Conservation (phyloP, 2,113 vertebrate species). For the Sturnus vulgaris region DNA sequence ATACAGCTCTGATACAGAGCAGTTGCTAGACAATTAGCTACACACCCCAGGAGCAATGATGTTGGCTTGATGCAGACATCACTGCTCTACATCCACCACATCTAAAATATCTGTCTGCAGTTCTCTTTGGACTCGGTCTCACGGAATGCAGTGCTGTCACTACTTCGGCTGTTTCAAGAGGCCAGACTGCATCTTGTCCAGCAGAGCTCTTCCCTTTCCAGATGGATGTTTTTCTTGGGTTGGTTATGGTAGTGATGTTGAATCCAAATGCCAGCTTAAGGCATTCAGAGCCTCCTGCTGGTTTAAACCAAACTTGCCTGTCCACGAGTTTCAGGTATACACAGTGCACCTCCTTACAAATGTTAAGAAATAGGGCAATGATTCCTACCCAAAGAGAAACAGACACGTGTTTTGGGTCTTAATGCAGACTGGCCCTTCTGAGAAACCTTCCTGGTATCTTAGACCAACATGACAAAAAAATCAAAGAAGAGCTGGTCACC, state of each 20-base stretch:
- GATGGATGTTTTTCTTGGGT: not conserved
- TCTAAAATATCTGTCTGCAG: not conserved
- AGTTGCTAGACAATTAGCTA: not conserved
- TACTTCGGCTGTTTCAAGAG: not conserved
- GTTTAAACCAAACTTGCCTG: not conserved
- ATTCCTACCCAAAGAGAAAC: not conserved
- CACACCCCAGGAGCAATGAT: not conserved
- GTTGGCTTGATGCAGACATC: not conserved
- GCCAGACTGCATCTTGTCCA: not conserved
- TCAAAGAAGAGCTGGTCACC: fast-evolving
- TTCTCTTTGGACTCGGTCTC: not conserved
- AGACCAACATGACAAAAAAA: not conserved
- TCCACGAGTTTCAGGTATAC: not conserved
- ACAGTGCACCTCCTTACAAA: not conserved
- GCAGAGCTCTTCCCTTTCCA: not conserved
- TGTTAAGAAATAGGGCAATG: not conserved
- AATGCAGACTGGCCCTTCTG: not conserved
- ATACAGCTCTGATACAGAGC: not conserved
- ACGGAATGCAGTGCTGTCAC: fast-evolving
- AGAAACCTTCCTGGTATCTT: not conserved
- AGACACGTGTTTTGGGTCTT: not conserved
- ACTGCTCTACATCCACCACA: fast-evolving
- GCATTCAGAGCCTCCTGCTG: not conserved
- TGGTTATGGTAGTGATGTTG: fast-evolving
- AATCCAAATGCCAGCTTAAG: not conserved